phyloP scores from a whole-genome alignment of 2,888 invertebrate species.

The Rugalucina vietnamica region DNA sequence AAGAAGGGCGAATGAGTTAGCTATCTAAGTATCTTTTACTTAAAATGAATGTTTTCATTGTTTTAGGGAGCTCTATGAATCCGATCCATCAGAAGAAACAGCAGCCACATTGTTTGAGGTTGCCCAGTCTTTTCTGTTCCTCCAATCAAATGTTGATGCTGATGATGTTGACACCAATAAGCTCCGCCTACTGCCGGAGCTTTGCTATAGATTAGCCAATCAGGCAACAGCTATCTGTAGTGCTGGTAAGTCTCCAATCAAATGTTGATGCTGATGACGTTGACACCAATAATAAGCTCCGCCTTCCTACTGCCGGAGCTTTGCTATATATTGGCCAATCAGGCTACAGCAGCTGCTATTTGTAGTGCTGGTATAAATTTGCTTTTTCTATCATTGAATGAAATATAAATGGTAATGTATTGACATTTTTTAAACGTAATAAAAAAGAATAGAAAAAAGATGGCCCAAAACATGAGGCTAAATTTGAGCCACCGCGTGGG shows the following conservation, averaged over 20 bases:
- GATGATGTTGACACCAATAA: conserved; percentile 52
- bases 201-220: conserved; percentile 63
- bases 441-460: too few species aligned
- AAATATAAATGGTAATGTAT: too few species aligned
- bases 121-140: conserved; percentile 57
- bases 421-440: too few species aligned
- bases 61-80: conserved; percentile 69
- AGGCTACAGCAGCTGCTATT: conserved; percentile 61
- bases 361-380: conserved; percentile 68
- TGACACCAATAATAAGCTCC: conserved; percentile 50
- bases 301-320: conserved; percentile 64
- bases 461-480: too few species aligned
- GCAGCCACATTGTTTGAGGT: conserved; percentile 68
- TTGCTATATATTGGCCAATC: conserved; percentile 63
- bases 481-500: too few species aligned
- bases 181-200: conserved; percentile 62
- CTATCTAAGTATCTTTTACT: too few species aligned
- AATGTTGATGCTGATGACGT: conserved; percentile 58
- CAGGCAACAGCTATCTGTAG: conserved; percentile 65
- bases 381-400: too few species aligned
- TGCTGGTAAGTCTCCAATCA: conserved; percentile 58
- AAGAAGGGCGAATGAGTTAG: too few species aligned
- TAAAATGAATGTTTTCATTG: too few species aligned
- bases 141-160: conserved; percentile 60
- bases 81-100: conserved; percentile 59